A percentile compares a stretch with the other conserved stretches of the same genome.
Evolutionary conservation across 2,113 vertebrate species (phyloP).

Genomic region (Gila orcuttii): DNA sequence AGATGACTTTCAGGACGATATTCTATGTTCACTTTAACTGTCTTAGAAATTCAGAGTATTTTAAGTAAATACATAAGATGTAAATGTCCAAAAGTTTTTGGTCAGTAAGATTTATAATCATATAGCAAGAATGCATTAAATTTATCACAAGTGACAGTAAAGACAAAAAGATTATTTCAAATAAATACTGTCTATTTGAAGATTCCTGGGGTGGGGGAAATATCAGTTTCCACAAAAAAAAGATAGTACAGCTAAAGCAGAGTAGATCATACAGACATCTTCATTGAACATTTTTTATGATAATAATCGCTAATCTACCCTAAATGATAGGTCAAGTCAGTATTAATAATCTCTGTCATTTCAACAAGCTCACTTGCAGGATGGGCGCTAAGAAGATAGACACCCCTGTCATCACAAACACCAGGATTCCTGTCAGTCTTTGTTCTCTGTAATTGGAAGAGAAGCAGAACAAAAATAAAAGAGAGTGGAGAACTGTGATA

Average conservation of each 20-base stretch:
- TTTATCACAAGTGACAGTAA: neutral
- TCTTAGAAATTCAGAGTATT: neutral
- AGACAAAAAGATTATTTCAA: neutral
- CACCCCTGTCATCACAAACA: slow-evolving; percentile 91
- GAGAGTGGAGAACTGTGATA: neutral
- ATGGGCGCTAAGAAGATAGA: slow-evolving; percentile 95
- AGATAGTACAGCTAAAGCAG: neutral
- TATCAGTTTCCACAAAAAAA: neutral
- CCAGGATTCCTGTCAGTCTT: slow-evolving; percentile 88
- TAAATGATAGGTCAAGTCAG: neutral
- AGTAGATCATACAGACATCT: neutral
- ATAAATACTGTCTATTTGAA: neutral
- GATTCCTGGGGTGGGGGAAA: neutral
- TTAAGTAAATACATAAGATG: neutral
- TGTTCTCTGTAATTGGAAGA: slow-evolving; percentile 81
- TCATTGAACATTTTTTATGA: neutral
- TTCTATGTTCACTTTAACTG: neutral
- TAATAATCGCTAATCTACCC: neutral
- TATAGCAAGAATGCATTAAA: neutral
- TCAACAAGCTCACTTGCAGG: slow-evolving; percentile 82
- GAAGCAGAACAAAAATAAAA: slow-evolving; percentile 21
- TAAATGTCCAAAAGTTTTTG: neutral
- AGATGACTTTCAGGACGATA: neutral
- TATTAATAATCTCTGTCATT: slow-evolving; percentile 1
- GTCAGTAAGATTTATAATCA: neutral